A percentile compares a stretch with the other conserved stretches of the same genome.
phyloP scores from a whole-genome alignment of 2,113 vertebrate species.

The Paramisgurnus dabryanus region DNA sequence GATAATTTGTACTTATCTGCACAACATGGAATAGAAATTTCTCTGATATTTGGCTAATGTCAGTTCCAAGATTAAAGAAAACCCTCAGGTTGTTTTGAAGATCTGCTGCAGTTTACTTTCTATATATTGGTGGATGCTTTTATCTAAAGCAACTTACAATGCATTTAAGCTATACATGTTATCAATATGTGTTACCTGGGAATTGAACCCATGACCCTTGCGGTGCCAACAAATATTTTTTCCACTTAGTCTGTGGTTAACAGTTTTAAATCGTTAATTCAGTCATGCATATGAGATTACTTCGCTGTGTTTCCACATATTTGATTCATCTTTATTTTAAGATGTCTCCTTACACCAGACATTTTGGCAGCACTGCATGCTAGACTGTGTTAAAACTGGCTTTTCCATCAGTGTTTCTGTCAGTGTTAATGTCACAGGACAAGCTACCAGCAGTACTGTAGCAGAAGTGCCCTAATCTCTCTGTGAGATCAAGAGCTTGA shows the following conservation, averaged over 20 bases:
- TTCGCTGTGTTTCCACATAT: too few relatives aligned
- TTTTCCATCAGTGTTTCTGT: conserved; percentile 30
- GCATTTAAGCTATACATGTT: too few relatives aligned
- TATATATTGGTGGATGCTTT: background rate
- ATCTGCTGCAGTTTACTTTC: background rate
- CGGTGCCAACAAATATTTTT: too few relatives aligned
- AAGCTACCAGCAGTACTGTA: conserved; percentile 9
- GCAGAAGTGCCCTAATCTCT: conserved; percentile 23
- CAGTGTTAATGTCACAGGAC: background rate
- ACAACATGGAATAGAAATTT: background rate
- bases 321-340: background rate
- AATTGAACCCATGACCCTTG: too few relatives aligned
- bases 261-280: background rate
- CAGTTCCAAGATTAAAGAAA: conserved; percentile 1
- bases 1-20: background rate
- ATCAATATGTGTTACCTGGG: too few relatives aligned
- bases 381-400: background rate
- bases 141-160: too few relatives aligned
- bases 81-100: conserved; percentile 8
- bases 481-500: conserved; percentile 12
- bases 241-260: background rate
- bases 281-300: too few relatives aligned
- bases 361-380: background rate
- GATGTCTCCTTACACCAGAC: background rate
- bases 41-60: background rate